phyloP scores from a whole-genome alignment of 1,140 invertebrate species.

The Muscidifurax raptorellus region DNA sequence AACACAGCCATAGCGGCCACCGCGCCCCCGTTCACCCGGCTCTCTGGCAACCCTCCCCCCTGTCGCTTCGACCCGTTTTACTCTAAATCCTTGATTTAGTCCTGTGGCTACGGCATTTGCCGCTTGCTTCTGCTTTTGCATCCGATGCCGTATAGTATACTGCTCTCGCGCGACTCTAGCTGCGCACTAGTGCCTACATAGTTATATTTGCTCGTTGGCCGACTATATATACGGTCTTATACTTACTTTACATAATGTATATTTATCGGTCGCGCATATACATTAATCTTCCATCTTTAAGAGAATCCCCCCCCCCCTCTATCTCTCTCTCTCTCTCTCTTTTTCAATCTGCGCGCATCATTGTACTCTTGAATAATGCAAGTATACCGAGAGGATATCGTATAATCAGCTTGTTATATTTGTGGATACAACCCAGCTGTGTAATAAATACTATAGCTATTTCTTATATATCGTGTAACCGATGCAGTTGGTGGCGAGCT shows the following conservation, averaged over 20 bases:
- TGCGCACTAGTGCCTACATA: too few species aligned
- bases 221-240: background rate
- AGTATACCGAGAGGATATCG: background rate
- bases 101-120: constrained; percentile 39
- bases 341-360: background rate
- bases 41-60: background rate
- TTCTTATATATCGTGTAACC: background rate
- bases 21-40: background rate
- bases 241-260: constrained; percentile 37
- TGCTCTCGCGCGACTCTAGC: background rate
- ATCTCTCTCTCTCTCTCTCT: too few species aligned
- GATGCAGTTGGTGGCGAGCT: background rate
- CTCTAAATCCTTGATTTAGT: constrained; percentile 57
- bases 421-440: background rate
- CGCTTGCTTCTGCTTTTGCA: constrained; percentile 8
- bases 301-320: background rate
- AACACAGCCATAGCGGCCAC: background rate
- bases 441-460: background rate
- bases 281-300: constrained; percentile 33
- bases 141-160: background rate
- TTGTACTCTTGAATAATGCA: background rate
- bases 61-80: constrained; percentile 34
- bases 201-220: background rate
- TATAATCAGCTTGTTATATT: background rate
- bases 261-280: background rate